Percentiles rank a stretch among this genome's conserved stretches.
These are phyloP conservation scores for Nyctalus aviator DNA, from an alignment of 2,797 vertebrate genomes.

Conservation along the genomic window DNA sequence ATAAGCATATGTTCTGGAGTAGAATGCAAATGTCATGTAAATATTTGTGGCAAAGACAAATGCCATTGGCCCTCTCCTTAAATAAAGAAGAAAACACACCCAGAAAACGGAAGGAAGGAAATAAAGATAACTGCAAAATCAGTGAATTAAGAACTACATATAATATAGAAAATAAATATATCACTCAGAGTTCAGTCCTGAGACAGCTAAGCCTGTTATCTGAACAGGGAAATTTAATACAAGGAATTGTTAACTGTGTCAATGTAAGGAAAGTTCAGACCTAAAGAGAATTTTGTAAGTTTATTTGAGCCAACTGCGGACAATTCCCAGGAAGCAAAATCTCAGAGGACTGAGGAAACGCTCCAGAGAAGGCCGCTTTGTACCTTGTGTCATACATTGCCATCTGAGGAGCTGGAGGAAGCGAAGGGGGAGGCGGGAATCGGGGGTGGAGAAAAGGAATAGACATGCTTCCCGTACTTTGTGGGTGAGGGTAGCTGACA, in stretches of 20 bases:
- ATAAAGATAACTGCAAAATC: not conserved
- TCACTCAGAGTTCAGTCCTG: not conserved
- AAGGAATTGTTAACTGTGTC: not conserved
- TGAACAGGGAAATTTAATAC: not conserved
- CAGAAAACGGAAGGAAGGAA: not conserved
- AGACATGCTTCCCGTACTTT: not conserved
- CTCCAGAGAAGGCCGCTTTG: not conserved
- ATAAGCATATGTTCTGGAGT: not conserved
- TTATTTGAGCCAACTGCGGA: not conserved
- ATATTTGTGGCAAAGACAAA: not conserved
- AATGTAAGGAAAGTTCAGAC: not conserved
- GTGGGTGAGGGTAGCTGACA: not conserved
- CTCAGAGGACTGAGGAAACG: not conserved
- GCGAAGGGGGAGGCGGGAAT: not conserved
- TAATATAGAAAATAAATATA: not conserved
- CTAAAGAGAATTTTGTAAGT: not conserved
- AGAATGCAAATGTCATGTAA: not conserved
- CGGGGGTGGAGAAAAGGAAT: not conserved
- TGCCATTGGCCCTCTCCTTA: not conserved
- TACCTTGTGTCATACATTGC: not conserved
- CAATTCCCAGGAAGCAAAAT: not conserved
- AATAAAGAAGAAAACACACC: not conserved
- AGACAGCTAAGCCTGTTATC: not conserved
- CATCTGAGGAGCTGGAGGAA: not conserved
- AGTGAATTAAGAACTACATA: not conserved